Base-by-base conservation (phyloP, 2,113 vertebrate species). In the Pholis gunnellus region DNA sequence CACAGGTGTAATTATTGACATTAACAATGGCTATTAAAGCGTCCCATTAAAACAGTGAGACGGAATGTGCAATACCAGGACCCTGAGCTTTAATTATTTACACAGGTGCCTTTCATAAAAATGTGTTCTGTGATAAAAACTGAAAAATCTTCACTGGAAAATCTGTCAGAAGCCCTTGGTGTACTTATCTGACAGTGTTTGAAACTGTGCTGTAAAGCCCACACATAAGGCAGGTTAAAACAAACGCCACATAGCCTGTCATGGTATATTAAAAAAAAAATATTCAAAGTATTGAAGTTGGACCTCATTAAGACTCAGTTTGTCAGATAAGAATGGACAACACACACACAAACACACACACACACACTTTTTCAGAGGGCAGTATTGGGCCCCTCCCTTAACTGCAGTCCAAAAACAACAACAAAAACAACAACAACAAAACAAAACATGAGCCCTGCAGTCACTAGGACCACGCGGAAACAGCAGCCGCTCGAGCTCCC, bases 141-240 rank as follows among this genome's bases (percentile, higher is more conserved):
- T n/a, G n/a, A 20, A n/a, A 52, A 8, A 40, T 6, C 18, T 25
- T 52, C n/a, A 64, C 27, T 17, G 13, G 2, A 29, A 64, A 40
- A 31, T 50, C n/a, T 67, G 15, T 34, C 34, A 71, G 17, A 50
- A 75, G 11, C 27, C 6, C 11, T 6, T 34, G 54, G n/a, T 73
- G 10, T 22, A 7, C 60, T 44, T 15, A 57, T 44, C 44, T 7
- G 18, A 4, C 5, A 29, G 9, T 22, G 27, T 69, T 63, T 80
- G 17, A 68, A 68, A 74, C 59, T 25, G 65, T 80, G 56, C 56
- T 38, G 25, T 36, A 56, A 74, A 40, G 63, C 40, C 44, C 44
- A 46, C 72, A 56, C 72, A 25, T 31, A 50, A 73, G 63, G 67
- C 74, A 90, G 65, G 84, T 83, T 85, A 20, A 68, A 76, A 81